These are phyloP conservation scores for Dolichoris vasculosae DNA, from an alignment of 1,140 invertebrate species.

Conservation along the genomic window DNA sequence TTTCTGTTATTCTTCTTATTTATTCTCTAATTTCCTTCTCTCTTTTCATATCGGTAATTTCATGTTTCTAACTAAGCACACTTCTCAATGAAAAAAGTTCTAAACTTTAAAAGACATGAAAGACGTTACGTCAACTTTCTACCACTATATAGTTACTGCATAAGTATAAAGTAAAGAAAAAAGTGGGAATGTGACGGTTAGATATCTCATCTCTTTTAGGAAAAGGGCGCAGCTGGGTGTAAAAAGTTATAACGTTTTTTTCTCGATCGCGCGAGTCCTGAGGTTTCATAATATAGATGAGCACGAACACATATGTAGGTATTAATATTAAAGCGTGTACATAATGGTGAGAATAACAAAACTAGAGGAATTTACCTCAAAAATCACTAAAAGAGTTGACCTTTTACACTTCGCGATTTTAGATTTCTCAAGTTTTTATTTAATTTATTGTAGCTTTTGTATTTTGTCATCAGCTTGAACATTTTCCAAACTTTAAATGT, in stretches of 20 bases:
- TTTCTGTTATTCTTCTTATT: not conserved
- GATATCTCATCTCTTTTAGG: constrained; percentile 51
- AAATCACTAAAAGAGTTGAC: constrained; percentile 52
- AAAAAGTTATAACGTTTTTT: constrained; percentile 54
- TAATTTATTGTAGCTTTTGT: not conserved
- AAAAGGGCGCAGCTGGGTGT: constrained; percentile 51
- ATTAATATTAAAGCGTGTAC: constrained; percentile 24
- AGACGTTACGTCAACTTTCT: not conserved
- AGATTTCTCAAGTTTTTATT: not conserved
- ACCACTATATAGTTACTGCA: not conserved
- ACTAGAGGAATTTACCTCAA: constrained; percentile 62
- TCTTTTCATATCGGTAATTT: constrained; percentile 35
- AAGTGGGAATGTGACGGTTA: constrained; percentile 58
- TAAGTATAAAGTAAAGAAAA: constrained; percentile 23
- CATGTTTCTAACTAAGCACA: not conserved
- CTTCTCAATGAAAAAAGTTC: not conserved
- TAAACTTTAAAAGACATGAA: not conserved
- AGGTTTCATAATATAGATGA: not conserved
- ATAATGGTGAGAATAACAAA: constrained; percentile 27
- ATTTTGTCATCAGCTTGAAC: constrained; percentile 22
- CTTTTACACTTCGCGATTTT: constrained; percentile 5
- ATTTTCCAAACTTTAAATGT: not conserved
- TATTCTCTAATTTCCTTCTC: not conserved
- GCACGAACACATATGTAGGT: not conserved
- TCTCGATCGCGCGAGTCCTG: constrained; percentile 33